Evolutionary conservation across 2,113 vertebrate genomes (phyloP), one percentile per base, ranked within the genome.

Genomic region (Ceyx margarethae): DNA sequence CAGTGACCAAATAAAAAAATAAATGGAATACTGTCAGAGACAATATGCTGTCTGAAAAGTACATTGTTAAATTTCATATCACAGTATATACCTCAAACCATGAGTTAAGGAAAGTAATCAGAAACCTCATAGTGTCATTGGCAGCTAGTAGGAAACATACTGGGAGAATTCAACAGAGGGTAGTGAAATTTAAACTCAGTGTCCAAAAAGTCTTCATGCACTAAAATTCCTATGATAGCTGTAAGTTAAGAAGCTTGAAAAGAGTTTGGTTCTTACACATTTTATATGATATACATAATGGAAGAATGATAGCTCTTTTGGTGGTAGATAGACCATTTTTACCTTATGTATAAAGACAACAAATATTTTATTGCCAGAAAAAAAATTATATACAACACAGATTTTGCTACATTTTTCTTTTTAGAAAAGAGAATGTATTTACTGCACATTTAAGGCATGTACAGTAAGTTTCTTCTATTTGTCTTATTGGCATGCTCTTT

Each of bases 1-100:
- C 57, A n/a, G 82, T 89, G 56, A 84, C 17, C 40, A 89, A 92
- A 89, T 53, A 50, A 95, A 91, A 96, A 93, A 94, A 79, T 90
- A 91, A 90, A 81, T 13, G 10, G 46, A 86, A 68, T 89, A 46
- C 14, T 1, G 0, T 64, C 31, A 76, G 74, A 62, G 53, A 73
- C 4, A 4, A 43, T 66, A 73, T 72, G 53, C 45, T 95, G 65
- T 6, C 71, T 90, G 82, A 81, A 85, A 95, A 95, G 37, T 66
- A 25, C 51, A 46, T 80, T 56, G 50, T 91, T 62, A 93, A 75
- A 78, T 89, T 85, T 92, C 62, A n/a, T 82, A 89, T 67, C 73
- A 88, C 35, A 87, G 81, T 57, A 68, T 22, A 28, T 42, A 88
- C 40, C 62, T 95, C 85, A 91, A 93, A 89, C 45, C 82, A 93